Evolutionary conservation across 1,140 invertebrate species (phyloP), one percentile per base, ranked within the genome.

Genomic region (Agraylea sexmaculata): DNA sequence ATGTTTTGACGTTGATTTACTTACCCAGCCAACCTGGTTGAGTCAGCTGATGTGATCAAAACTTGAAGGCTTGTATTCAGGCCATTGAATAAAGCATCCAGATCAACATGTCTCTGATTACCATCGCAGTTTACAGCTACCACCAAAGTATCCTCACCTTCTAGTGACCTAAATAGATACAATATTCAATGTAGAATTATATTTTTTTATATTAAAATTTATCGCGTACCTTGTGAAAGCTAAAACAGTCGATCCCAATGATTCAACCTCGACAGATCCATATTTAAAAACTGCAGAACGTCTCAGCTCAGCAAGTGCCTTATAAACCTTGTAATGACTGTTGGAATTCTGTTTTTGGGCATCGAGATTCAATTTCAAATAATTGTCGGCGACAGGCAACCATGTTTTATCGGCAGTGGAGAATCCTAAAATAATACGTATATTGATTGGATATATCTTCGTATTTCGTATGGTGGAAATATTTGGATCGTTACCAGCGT

Each of bases 401-500:
- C 78, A 83, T 0, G 75, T 67, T 1, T 33, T 57, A 0, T 57
- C 45, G 2, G 50, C 66, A 0, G 47, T 58, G 0, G 69, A 67
- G 46, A 78, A 78, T 38, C 69, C 67, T 62, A 10, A 11, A 5
- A 31, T 31, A 10, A 13, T 31, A 10, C 6, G 23, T n/a, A n/a
- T 7, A 25, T 25, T 25, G 23, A n/a, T n/a, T 25, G 29, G 5
- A 42, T 37, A 40, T 11, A 30, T 6, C 23, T 25, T 25, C 23
- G n/a, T n/a, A n/a, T n/a, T n/a, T n/a, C n/a, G n/a, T 28, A 8
- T 17, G 0, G 78, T 72, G 27, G 51, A 63, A 4, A 40, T 49
- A 21, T 49, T 62, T 1, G 59, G 70, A 13, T 66, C 75, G 45
- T 77, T 76, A 6, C 83, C 83, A 5, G 81, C 79, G 51, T 74